Percentiles rank a stretch among this genome's conserved stretches.
Conservation (phyloP, 2,113 vertebrate species). For the Brachypteracias leptosomus region DNA sequence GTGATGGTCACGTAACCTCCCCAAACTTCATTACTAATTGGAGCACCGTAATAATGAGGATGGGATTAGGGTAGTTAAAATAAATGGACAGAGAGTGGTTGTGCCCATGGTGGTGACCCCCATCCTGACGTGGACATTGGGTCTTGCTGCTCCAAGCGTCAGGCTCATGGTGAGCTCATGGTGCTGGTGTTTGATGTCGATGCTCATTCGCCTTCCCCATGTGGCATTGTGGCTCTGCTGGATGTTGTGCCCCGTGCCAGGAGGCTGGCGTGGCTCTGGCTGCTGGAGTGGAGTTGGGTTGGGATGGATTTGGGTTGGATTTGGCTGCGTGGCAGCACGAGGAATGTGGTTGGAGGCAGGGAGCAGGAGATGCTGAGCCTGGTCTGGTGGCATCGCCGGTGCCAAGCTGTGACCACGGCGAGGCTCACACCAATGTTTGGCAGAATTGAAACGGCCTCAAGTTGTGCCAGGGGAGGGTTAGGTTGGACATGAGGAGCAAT, state of each 20-base stretch:
- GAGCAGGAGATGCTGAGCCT: not conserved
- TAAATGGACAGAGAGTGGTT: not conserved
- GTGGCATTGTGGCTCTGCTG: accelerated
- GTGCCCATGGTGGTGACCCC: not conserved
- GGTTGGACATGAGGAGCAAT: not conserved
- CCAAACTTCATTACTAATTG: not conserved
- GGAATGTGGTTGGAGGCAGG: accelerated
- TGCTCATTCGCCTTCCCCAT: accelerated
- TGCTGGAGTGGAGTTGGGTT: not conserved
- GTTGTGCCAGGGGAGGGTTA: not conserved
- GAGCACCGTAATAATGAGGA: not conserved
- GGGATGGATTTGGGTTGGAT: not conserved
- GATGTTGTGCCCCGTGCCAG: not conserved
- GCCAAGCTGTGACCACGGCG: accelerated
- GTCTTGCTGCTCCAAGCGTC: not conserved
- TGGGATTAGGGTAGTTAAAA: not conserved
- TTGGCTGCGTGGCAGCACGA: accelerated
- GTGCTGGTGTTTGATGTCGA: accelerated
- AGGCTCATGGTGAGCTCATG: accelerated
- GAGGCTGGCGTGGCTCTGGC: not conserved
- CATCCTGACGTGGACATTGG: accelerated
- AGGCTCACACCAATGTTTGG: not conserved
- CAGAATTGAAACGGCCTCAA: not conserved
- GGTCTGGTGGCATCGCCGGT: not conserved
- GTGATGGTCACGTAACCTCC: not conserved